Evolutionary conservation across 1,140 invertebrate genomes (phyloP).

Genomic region (Yoshiicerus persimilis): DNA sequence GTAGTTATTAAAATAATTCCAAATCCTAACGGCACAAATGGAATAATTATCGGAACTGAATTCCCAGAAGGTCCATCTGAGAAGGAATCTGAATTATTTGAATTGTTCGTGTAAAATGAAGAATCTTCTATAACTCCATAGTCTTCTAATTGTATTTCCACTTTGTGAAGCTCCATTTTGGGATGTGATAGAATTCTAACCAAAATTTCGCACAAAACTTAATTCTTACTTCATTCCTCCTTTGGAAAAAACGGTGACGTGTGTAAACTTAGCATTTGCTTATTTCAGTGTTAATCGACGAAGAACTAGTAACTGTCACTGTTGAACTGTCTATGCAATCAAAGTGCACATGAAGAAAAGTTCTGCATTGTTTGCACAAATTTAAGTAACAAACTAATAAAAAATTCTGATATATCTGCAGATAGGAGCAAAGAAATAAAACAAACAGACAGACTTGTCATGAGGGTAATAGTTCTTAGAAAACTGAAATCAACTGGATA

Average conservation of each 20-base stretch:
- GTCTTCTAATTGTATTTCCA: neutral
- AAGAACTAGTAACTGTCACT: neutral
- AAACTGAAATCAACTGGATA: neutral
- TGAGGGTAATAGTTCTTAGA: neutral
- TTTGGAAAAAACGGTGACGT: no score
- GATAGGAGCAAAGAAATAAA: neutral
- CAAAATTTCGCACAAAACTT: no score
- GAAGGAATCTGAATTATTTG: neutral
- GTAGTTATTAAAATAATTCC: constrained; percentile 26
- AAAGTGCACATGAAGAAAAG: neutral
- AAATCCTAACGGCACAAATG: constrained; percentile 30
- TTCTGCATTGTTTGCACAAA: neutral
- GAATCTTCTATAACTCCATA: neutral
- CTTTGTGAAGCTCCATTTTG: neutral
- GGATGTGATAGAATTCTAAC: no score
- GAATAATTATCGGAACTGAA: constrained; percentile 9
- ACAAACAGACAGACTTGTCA: neutral
- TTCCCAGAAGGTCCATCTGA: neutral
- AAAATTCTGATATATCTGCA: no score
- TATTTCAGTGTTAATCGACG: no score
- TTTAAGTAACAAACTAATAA: neutral
- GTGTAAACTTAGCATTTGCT: no score
- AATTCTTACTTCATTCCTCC: no score
- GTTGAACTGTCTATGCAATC: neutral
- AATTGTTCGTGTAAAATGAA: neutral